phyloP scores from a whole-genome alignment of 2,113 vertebrate genomes.

The Varanus komodoensis region DNA sequence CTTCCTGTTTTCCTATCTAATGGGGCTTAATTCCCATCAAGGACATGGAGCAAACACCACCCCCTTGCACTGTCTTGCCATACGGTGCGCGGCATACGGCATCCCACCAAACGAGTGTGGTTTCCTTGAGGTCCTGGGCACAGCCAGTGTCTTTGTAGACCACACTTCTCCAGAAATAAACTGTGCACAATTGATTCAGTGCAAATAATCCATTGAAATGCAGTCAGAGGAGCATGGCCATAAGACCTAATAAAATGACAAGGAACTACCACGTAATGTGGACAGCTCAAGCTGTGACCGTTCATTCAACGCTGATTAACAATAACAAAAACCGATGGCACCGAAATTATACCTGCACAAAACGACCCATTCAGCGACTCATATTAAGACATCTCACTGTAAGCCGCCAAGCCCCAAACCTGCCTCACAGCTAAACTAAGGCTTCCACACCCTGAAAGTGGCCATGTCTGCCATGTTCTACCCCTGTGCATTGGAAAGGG shows the following conservation, averaged over 20 bases:
- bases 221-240: not conserved
- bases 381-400: not conserved
- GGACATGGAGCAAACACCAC: not conserved
- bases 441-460: not conserved
- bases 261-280: not conserved
- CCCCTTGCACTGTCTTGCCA: not conserved
- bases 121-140: not conserved
- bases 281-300: not conserved
- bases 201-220: not conserved
- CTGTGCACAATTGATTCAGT: not conserved
- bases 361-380: not conserved
- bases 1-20: no score
- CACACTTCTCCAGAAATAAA: not conserved
- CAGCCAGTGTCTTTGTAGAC: not conserved
- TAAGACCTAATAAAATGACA: not conserved
- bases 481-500: not conserved
- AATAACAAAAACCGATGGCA: not conserved
- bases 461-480: not conserved
- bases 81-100: no score
- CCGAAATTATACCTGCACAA: not conserved
- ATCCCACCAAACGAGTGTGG: not conserved
- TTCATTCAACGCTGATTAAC: not conserved
- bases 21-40: not conserved
- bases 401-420: not conserved
- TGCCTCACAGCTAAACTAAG: not conserved